Percentiles rank a stretch among this genome's conserved stretches.
phyloP scores from a whole-genome alignment of 53 echinoderm and acorn worm species.

The Echinarachnius parma region DNA sequence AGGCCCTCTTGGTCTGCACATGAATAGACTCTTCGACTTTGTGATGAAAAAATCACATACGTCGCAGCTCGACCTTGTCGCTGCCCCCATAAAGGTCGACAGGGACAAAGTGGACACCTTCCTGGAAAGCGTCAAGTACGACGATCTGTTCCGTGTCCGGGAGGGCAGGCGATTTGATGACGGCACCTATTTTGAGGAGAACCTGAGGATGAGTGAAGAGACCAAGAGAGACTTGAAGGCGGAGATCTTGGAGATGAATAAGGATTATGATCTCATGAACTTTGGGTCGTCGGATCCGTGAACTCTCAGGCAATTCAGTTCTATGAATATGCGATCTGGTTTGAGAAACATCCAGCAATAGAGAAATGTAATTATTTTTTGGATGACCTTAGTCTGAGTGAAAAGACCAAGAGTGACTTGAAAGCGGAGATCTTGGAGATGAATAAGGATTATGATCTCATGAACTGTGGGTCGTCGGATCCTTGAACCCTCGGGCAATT shows the following conservation, averaged over 20 bases:
- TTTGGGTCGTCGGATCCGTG: no score
- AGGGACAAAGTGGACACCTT: not conserved
- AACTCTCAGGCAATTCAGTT: no score
- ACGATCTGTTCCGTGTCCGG: not conserved
- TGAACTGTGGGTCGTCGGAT: no score
- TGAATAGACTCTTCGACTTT: not conserved
- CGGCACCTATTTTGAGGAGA: not conserved
- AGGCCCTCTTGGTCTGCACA: not conserved
- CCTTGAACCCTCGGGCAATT: no score
- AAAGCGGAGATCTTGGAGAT: no score
- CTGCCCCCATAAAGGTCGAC: no score
- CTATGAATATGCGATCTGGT: no score
- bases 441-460: no score
- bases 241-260: no score
- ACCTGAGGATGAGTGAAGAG: not conserved
- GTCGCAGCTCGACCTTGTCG: no score
- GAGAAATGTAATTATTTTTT: not conserved
- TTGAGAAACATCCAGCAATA: no score
- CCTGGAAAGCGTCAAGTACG: not conserved
- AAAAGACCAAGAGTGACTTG: not conserved
- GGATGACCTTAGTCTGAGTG: not conserved
- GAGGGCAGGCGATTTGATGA: not conserved
- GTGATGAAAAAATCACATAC: not conserved
- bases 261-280: no score
- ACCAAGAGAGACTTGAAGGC: not conserved